A percentile compares a stretch with the other conserved stretches of the same genome.
phyloP scores from a whole-genome alignment of 2,888 invertebrate genomes.

The Drosophila leonis region DNA sequence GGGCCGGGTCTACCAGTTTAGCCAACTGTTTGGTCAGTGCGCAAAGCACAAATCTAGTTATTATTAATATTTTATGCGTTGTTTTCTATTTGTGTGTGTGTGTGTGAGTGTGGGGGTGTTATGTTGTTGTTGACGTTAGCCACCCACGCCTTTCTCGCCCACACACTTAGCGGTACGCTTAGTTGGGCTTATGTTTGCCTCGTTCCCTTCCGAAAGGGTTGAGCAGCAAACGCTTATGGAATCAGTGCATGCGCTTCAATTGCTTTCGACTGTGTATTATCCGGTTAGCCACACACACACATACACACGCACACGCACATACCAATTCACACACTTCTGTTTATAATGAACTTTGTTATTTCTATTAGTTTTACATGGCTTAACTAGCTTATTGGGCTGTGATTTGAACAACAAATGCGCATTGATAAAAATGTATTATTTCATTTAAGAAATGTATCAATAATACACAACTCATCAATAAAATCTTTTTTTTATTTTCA shows the following conservation, averaged over 20 bases:
- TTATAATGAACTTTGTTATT: conserved; percentile 37
- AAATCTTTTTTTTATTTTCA: background rate
- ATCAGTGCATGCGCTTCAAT: conserved; percentile 77
- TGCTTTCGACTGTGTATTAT: conserved; percentile 67
- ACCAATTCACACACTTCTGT: background rate
- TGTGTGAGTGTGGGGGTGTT: background rate
- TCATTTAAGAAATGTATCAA: background rate
- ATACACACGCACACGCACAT: conserved; percentile 9
- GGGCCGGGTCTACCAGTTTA: conserved; percentile 50
- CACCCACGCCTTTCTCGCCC: conserved; percentile 6
- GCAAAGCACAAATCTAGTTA: conserved; percentile 69
- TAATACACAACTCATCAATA: background rate
- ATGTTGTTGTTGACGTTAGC: background rate
- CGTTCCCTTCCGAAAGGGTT: conserved; percentile 48
- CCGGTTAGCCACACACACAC: conserved; percentile 33
- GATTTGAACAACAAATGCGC: conserved; percentile 16
- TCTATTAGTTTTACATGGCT: conserved; percentile 2
- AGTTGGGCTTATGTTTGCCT: conserved; percentile 48
- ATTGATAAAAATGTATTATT: background rate
- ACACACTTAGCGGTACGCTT: conserved; percentile 48
- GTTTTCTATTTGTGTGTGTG: conserved; percentile 45
- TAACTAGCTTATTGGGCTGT: conserved; percentile 14
- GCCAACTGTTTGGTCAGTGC: conserved; percentile 57
- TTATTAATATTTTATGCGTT: conserved; percentile 78
- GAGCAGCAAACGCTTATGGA: conserved; percentile 55